Evolutionary conservation across 2,797 vertebrate genomes (phyloP), one percentile per base, ranked within the genome.

Genomic region (Otolemur crassicaudatus): DNA sequence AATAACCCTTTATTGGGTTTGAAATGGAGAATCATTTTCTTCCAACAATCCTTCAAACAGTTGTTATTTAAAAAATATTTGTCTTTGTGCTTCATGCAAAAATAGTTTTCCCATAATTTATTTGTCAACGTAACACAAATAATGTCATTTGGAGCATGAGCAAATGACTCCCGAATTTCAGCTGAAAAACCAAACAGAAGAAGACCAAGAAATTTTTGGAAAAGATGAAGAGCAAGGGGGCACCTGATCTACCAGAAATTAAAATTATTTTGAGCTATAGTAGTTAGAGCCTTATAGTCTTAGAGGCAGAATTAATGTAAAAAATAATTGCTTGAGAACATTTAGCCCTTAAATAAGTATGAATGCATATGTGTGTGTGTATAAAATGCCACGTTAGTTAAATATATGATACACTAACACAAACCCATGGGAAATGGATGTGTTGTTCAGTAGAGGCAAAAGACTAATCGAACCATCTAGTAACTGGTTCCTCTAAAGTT

Each of bases 151-250:
- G 82, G 79, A 91, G 77, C 34, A n/a, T 63, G 40, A 84, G 23
- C 82, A 95, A 79, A 49, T 73, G 53, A 80, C 82, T 90, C 56
- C 40, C 75, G 2, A 75, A n/a, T 81, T 88, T 60, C 67, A 69
- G 7, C 37, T 90, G 72, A 84, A 89, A 94, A 87, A 76, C 46
- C 29, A 76, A 95, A 49, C 7, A 79, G 87, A 31, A 67, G 88
- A 83, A 83, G 56, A 89, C 19, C 1, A n/a, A 87, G 69, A 61
- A 37, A 67, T 17, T 65, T 93, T 93, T 70, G 34, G 56, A 94
- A 79, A 83, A 80, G 12, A 31, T 53, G 23, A 84, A 91, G 69
- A 58, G 5, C 0, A 2, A 76, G n/a, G 60, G 79, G 65, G 43
- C 72, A 23, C 56, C 63, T 61, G 90, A 84, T 29, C 8, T 49